Evolutionary conservation across 2,797 vertebrate species (phyloP), one percentile per base, ranked within the genome.

Genomic region (Pseudochromis fuscus): DNA sequence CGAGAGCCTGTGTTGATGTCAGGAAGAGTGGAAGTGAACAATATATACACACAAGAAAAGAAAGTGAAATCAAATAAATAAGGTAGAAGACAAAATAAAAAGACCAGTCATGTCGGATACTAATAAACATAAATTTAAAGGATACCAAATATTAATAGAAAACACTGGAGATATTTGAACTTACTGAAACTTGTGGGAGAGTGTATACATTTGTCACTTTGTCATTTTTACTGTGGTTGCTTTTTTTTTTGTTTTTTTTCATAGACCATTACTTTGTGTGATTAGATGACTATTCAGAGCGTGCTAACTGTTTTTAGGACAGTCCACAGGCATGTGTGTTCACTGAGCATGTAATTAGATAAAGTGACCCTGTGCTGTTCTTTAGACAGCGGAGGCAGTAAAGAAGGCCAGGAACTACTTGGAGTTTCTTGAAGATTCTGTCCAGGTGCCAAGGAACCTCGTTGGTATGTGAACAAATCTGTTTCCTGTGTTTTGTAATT

Each of bases 361-460:
- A 12, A 61, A 44, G 21, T 4, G 3, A 60, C 15, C 42, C 0
- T 52, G 7, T 73, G 15, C 79, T 74, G 23, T 69, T 31, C 61
- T 91, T 24, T 82, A 99, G 97, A 96, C 95, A 65, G 93, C 92
- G 38, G 97, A 99, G 77, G 97, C 97, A 0, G 97, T 99, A 40
- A 96, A 96, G 91, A 98, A 98, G 83, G 98, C 98, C 79, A 95
- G 97, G 91, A 95, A 91, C 91, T 96, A 88, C 91, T 93, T 99
- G 83, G 98, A 99, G 88, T 99, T 99, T 91, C 89, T 98, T 76
- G 98, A 99, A 77, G 97, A 99, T 87, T 98, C 97, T 79, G 97
- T 99, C 90, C 96, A 98, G 90, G 97, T 99, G 90, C 98, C 98
- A 77, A 95, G 98, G 82, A 96, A 95, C 91, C 95, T 98, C 59